These are phyloP conservation scores for Crocallis elinguaria DNA, from an alignment of 2,888 invertebrate genomes.

Conservation along the genomic window DNA sequence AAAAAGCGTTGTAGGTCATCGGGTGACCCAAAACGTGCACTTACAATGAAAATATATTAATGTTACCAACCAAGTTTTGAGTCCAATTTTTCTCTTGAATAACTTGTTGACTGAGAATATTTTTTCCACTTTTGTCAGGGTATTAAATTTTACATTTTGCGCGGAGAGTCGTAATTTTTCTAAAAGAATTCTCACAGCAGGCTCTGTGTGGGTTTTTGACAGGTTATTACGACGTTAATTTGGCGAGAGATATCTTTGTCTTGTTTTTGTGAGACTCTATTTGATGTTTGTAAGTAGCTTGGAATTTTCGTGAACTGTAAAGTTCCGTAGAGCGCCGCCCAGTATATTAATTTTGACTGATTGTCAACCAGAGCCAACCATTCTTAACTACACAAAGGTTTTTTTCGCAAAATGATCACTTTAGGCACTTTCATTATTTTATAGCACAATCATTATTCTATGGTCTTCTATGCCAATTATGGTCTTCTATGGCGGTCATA, in stretches of 20 bases:
- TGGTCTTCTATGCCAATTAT: too few species aligned
- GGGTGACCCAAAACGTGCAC: slow-evolving; percentile 26
- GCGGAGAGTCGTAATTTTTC: slow-evolving; percentile 22
- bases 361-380: too few species aligned
- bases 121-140: slow-evolving; percentile 24
- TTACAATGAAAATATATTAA: slow-evolving; percentile 33
- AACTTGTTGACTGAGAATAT: slow-evolving; percentile 40
- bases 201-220: slow-evolving; percentile 15
- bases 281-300: slow-evolving; percentile 4
- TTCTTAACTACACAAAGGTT: too few species aligned
- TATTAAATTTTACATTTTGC: slow-evolving; percentile 30
- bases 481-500: too few species aligned
- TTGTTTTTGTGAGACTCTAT: slow-evolving; percentile 5
- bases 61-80: slow-evolving; percentile 30
- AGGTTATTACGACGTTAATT: slow-evolving; percentile 19
- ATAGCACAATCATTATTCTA: too few species aligned
- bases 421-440: too few species aligned
- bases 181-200: slow-evolving; percentile 11
- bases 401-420: too few species aligned
- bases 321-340: not conserved
- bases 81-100: slow-evolving; percentile 36
- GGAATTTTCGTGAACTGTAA: not conserved
- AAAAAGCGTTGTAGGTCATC: slow-evolving; percentile 24
- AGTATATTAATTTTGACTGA: too few species aligned
- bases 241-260: slow-evolving; percentile 6